Evolutionary conservation across 2,797 vertebrate genomes (phyloP).

Genomic region (Gallinago solitaria): DNA sequence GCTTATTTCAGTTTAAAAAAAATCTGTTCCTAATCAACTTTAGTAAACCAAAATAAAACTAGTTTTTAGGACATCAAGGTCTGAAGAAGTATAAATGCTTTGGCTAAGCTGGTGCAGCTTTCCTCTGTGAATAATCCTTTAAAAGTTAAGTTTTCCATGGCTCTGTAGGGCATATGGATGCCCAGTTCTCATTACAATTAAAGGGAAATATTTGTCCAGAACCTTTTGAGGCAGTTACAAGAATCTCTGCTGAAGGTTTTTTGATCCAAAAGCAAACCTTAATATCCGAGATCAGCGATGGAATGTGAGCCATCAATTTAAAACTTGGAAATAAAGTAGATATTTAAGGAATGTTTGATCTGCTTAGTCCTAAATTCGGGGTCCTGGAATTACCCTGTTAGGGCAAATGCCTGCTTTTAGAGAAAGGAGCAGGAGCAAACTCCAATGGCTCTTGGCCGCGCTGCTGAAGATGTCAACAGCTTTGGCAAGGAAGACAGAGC

Average conservation of each 20-base stretch:
- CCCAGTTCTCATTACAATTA: conserved; percentile 66
- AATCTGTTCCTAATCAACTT: conserved; percentile 63
- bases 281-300: conserved; percentile 33
- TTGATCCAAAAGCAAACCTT: conserved; percentile 51
- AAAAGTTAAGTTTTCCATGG: conserved; percentile 62
- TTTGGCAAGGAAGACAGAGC: background rate
- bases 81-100: conserved; percentile 55
- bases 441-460: background rate
- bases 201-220: conserved; percentile 56
- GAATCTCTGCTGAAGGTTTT: conserved; percentile 46
- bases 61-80: conserved; percentile 63
- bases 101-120: conserved; percentile 61
- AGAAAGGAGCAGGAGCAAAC: background rate
- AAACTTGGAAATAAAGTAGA: conserved; percentile 56
- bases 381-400: background rate
- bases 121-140: conserved; percentile 54
- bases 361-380: conserved; percentile 2
- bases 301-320: conserved; percentile 42
- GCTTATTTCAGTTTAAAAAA: conserved; percentile 41
- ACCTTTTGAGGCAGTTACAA: conserved; percentile 61
- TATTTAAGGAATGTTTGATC: conserved; percentile 64
- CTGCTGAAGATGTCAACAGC: background rate
- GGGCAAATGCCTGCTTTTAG: background rate
- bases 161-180: conserved; percentile 63
- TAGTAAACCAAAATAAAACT: conserved; percentile 66